Conservation (phyloP, 2,888 invertebrate genomes). For the Cerceris rybyensis region DNA sequence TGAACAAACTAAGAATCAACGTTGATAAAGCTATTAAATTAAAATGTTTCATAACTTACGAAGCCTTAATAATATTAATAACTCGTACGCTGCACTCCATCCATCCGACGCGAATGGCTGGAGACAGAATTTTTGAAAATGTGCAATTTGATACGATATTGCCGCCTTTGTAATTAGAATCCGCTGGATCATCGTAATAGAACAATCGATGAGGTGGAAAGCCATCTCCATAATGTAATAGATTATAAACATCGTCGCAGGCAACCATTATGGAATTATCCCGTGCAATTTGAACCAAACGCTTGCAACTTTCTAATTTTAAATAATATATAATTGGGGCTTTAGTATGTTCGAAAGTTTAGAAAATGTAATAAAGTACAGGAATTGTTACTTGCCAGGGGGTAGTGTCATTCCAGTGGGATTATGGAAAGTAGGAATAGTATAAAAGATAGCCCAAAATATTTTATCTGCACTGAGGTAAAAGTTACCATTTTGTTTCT, state of each 20-base stretch:
- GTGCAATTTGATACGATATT: conserved; percentile 86
- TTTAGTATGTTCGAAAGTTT: background rate
- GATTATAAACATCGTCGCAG: conserved; percentile 87
- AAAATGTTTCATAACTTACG: conserved; percentile 72
- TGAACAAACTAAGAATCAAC: too few relatives aligned
- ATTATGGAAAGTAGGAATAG: conserved; percentile 85
- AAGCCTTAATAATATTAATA: conserved; percentile 77
- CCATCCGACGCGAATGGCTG: conserved; percentile 87
- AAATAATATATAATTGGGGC: background rate
- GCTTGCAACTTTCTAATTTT: conserved; percentile 78
- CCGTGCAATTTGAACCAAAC: conserved; percentile 81
- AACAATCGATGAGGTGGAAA: conserved; percentile 83
- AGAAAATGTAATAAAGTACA: background rate
- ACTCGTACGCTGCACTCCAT: conserved; percentile 83
- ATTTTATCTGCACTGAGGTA: conserved; percentile 77
- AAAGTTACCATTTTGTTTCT: conserved; percentile 73
- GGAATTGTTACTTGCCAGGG: conserved; percentile 74
- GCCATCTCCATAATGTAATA: conserved; percentile 82
- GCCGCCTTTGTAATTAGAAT: conserved; percentile 81
- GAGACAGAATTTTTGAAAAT: conserved; percentile 86
- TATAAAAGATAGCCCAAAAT: conserved; percentile 84
- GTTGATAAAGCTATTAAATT: background rate
- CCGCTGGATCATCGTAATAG: conserved; percentile 82
- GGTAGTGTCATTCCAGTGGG: conserved; percentile 84
- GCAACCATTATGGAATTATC: conserved; percentile 82